Evolutionary conservation across 2,888 invertebrate genomes (phyloP), one percentile per base, ranked within the genome.

Genomic region (Siphlonurus alternatus): DNA sequence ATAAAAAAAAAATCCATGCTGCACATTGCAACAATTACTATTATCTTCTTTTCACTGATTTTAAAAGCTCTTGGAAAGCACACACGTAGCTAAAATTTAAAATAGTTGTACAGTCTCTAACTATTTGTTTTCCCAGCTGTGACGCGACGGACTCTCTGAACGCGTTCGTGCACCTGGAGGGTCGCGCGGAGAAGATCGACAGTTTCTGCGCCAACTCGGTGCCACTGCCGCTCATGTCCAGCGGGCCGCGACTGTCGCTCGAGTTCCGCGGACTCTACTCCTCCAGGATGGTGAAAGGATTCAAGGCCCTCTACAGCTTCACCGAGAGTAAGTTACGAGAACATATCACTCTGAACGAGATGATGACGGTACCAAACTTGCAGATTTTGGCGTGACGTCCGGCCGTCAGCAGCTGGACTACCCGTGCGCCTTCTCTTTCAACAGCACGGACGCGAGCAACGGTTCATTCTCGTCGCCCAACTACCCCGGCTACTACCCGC

Each of bases 171-270:
- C 85, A 87, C 71, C 87, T 89, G 65, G 87, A 89, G 62, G 90
- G 89, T 1, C 81, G 89, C 70, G 83, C 89, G 78, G 91, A 93
- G 73, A 86, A 90, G 72, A 86, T 93, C 64, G 92, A 92, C 71
- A 86, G 87, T 24, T 90, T 90, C 73, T 97, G 97, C 74, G 94
- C 93, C 5, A 81, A 81, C 53, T 83, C 85, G 68, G 76, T 87
- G 63, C 94, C 95, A 1, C 87, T 88, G 69, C 91, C 92, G 65
- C 81, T 96, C 68, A 96, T 97, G 95, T 96, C 95, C 65, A 92
- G 88, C 73, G 91, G 92, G 56, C 88, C 90, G 62, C 83, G 88
- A 71, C 79, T 97, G 72, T 85, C 89, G 73, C 77, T 97, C 65
- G 91, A 93, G 76, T 95, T 95, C 74, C 82, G 85, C 66, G 91